These are phyloP conservation scores for Macrotis lagotis DNA, from an alignment of 2,113 vertebrate species.

Conservation along the genomic window DNA sequence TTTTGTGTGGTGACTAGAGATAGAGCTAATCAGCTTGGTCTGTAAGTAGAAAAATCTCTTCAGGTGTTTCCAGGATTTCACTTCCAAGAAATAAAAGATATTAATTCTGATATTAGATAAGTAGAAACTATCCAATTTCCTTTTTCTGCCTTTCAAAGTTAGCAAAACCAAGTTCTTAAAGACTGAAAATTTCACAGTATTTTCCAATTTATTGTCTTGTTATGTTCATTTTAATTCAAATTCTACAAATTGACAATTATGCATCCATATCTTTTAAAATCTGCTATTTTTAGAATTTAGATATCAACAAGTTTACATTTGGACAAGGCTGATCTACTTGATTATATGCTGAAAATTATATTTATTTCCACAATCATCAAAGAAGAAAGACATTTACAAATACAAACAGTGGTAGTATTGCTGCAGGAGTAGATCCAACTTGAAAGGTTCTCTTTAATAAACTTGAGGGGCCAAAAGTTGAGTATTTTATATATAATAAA, in stretches of 20 bases:
- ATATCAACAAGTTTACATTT: not conserved
- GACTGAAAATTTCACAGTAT: not conserved
- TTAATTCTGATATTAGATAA: conserved; percentile 28
- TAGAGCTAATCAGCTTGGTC: not conserved
- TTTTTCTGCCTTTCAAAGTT: not conserved
- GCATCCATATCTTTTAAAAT: not conserved
- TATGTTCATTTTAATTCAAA: not conserved
- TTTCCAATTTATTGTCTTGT: not conserved
- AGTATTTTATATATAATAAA: not conserved
- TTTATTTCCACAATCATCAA: not conserved
- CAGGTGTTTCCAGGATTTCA: not conserved
- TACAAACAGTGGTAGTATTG: not conserved
- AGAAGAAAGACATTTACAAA: not conserved
- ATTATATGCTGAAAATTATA: not conserved
- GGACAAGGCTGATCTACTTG: not conserved
- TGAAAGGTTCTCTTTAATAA: not conserved
- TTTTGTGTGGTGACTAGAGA: not conserved
- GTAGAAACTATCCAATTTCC: not conserved
- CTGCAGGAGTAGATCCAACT: not conserved
- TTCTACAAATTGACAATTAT: not conserved
- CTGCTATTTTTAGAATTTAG: not conserved
- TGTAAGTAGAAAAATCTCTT: not conserved
- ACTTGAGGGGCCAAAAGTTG: not conserved
- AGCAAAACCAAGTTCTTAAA: not conserved
- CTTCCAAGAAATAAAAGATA: not conserved